Conservation (phyloP, 2,888 invertebrate genomes). For the Drosophila incognita region DNA sequence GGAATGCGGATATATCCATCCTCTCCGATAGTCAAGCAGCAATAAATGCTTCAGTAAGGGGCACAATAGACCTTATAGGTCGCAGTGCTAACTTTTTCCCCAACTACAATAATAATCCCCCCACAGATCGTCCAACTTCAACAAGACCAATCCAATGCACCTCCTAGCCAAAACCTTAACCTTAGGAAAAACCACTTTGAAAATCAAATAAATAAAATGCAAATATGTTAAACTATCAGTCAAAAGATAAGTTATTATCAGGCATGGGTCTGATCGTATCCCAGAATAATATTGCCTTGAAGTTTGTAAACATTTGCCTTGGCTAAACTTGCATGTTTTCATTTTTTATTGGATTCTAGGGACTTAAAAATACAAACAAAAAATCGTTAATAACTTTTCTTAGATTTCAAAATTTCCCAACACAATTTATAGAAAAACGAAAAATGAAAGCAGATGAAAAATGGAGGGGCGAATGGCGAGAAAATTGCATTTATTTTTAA, state of each 20-base stretch:
- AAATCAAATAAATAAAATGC: neutral
- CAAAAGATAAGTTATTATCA: neutral
- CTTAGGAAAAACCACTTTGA: neutral
- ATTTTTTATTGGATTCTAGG: neutral
- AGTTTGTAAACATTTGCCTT: neutral
- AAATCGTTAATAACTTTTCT: neutral
- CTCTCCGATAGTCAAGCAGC: too few relatives aligned
- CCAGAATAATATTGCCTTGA: neutral
- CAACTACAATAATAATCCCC: too few relatives aligned
- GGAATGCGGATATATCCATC: too few relatives aligned
- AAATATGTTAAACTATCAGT: neutral
- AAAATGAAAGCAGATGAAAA: slow-evolving; percentile 14
- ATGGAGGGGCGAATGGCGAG: slow-evolving; percentile 27
- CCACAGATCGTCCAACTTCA: neutral
- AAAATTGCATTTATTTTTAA: slow-evolving; percentile 77
- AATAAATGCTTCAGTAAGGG: too few relatives aligned
- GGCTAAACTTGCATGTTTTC: neutral
- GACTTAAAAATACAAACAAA: slow-evolving; percentile 1
- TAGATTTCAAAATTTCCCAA: slow-evolving; percentile 15
- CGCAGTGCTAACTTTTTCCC: too few relatives aligned
- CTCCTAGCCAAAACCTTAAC: too few relatives aligned
- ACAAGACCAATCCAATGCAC: neutral
- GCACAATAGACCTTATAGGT: too few relatives aligned
- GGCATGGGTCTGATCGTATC: accelerated
- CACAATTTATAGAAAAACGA: slow-evolving; percentile 17